Evolutionary conservation across 2,797 vertebrate species (phyloP).

Genomic region (Gymnopithys bicolor): DNA sequence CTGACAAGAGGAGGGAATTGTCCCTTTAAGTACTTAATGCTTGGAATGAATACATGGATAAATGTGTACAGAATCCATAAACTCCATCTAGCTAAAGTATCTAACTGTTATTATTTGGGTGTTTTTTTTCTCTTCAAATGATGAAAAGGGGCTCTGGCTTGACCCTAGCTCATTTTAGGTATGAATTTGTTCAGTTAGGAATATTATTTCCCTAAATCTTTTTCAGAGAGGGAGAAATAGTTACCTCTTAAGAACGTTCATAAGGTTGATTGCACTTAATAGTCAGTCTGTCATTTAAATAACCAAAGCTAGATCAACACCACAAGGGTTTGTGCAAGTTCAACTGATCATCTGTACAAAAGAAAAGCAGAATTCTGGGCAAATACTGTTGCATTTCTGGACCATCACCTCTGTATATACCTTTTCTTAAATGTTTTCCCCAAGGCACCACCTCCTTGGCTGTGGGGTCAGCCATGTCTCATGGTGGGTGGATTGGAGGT

Average conservation of each 20-base stretch:
- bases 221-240: background rate
- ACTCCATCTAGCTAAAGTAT: background rate
- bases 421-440: rapidly evolving
- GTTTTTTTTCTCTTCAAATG: background rate
- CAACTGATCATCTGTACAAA: background rate
- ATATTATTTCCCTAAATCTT: background rate
- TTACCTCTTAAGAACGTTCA: background rate
- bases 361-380: background rate
- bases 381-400: background rate
- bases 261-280: background rate
- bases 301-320: background rate
- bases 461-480: rapidly evolving
- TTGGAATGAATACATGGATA: background rate
- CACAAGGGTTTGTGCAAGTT: background rate
- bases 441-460: rapidly evolving
- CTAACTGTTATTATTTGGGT: background rate
- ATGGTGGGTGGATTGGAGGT: rapidly evolving
- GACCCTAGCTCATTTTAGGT: background rate
- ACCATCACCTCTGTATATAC: rapidly evolving
- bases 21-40: background rate
- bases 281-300: background rate
- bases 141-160: background rate
- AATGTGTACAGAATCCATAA: background rate
- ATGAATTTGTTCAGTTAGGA: background rate
- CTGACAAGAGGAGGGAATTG: background rate